Base-by-base conservation (phyloP, 2,113 vertebrate genomes). In the Cyprinus carpio region DNA sequence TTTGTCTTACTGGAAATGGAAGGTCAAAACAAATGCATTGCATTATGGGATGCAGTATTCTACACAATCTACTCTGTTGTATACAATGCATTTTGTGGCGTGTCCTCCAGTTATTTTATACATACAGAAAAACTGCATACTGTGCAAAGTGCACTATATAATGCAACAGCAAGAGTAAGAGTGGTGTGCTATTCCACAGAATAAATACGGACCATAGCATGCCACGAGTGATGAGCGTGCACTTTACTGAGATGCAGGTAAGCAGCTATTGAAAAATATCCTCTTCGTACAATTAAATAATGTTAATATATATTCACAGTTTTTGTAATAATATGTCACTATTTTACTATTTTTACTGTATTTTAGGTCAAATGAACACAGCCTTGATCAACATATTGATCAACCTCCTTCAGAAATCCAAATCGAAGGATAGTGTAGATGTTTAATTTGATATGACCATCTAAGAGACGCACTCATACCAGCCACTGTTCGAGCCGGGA, bases 401-500 rank as follows among this genome's bases (percentile, higher is more conserved):
- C n/a, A 6, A 8, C 37, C 7, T 40, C 40, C 11, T 43, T 43
- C 43, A 43, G 3, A 46, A 46, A 46, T 46, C 43, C 11, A 46
- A 43, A 43, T 43, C 10, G 9, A 43, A 46, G 0, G 43, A 3
- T 2, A 43, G 40, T 43, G 0, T 12, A 46, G 43, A 46, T 46
- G 43, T 46, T 46, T 46, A 46, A 46, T 46, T 46, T 43, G 11
- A 43, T 10, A 34, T 34, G 0, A 34, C 34, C 34, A 34, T 34
- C 34, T 37, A 37, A 8, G 7, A 12, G 11, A 46, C 43, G 12
- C 15, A 87, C 23, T 51, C 87, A 83, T 96, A 95, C 93, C 93
- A 89, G 93, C 93, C 75, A 96, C 95, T 1, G 95, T 95, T 90
- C 95, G 95, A 67, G 92, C 94, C 83, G 94, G 95, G 85, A 96